phyloP scores from a whole-genome alignment of 1,140 invertebrate genomes.

The Leptoteleia sp. region DNA sequence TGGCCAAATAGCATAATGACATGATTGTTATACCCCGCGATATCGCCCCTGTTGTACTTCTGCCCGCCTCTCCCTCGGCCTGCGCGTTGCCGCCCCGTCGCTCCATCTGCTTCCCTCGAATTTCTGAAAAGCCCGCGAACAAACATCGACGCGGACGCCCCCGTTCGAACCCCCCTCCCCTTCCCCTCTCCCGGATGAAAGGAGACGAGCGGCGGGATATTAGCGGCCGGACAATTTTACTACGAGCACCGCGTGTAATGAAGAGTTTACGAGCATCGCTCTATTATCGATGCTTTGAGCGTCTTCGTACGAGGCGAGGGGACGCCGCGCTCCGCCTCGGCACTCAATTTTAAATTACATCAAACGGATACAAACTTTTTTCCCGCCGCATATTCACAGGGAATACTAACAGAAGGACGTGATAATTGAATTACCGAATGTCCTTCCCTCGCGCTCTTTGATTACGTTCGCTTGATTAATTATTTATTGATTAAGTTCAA shows the following conservation, averaged over 20 bases:
- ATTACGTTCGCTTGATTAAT: too few relatives aligned
- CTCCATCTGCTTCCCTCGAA: conserved; percentile 54
- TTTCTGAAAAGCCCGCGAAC: conserved; percentile 58
- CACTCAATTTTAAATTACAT: conserved; percentile 41
- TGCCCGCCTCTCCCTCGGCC: conserved; percentile 37
- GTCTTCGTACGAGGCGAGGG: conserved; percentile 51
- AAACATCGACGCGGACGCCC: conserved; percentile 39
- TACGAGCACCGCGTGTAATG: conserved; percentile 70
- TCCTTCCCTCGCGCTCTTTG: too few relatives aligned
- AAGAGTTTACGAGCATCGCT: conserved; percentile 74
- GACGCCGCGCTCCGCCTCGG: conserved; percentile 5
- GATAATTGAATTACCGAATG: conserved; percentile 19
- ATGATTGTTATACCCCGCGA: conserved; percentile 71
- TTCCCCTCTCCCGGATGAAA: too few relatives aligned
- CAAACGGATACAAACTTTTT: conserved; percentile 22
- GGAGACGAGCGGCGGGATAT: conserved; percentile 73
- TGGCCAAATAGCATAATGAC: conserved; percentile 72
- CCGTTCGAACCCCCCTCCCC: too few relatives aligned
- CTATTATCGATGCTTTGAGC: conserved; percentile 74
- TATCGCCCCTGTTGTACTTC: conserved; percentile 59
- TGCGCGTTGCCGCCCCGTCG: conserved; percentile 39
- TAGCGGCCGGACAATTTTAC: conserved; percentile 77
- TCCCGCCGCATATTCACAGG: background rate
- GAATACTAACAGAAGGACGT: conserved; percentile 15
- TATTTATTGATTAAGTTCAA: too few relatives aligned